Evolutionary conservation across 2,888 invertebrate genomes (phyloP), one percentile per base, ranked within the genome.

Genomic region (Pantelozetes paolii): DNA sequence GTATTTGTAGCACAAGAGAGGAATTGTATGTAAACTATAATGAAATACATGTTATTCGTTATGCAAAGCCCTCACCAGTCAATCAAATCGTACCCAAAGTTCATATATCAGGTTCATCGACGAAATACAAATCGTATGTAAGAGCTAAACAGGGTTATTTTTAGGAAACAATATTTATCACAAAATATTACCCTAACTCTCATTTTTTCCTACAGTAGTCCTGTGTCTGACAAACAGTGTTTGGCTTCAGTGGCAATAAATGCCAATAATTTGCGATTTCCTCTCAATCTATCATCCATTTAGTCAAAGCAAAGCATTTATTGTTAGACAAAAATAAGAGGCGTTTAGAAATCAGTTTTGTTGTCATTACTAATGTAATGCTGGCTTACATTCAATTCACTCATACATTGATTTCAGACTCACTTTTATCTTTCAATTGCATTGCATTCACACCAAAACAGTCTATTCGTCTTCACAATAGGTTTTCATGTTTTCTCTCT

Each of bases 261-360:
- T 40, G 67, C 40, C 67, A 67, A 67, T 67, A 67, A 67, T 67
- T 67, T 67, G 67, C 67, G 30, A 67, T 67, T 67, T 67, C 67
- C 67, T 67, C 40, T 67, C 36, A 67, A 67, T 67, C 67, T 67
- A 67, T 67, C 40, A 67, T 40, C 40, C 40, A 67, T 67, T 64
- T 67, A 40, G 67, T 67, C 67, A 36, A 36, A 9, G 5, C 36
- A 36, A 67, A 67, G 6, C 36, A 40, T 67, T 67, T 67, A 67
- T 67, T 67, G 36, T 62, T 67, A 67, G 42, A 36, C 67, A 67
- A 67, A 67, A 67, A 67, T 67, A 67, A 40, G 42, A 67, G 40
- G 23, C 40, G 20, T 67, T 67, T 67, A 64, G 26, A 57, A 57
- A 57, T 57, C 57, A 57, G 64, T 32, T 15, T 9, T 57, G 11